Evolutionary conservation across 2,797 vertebrate genomes (phyloP).

Genomic region (Xyrichtys novacula): DNA sequence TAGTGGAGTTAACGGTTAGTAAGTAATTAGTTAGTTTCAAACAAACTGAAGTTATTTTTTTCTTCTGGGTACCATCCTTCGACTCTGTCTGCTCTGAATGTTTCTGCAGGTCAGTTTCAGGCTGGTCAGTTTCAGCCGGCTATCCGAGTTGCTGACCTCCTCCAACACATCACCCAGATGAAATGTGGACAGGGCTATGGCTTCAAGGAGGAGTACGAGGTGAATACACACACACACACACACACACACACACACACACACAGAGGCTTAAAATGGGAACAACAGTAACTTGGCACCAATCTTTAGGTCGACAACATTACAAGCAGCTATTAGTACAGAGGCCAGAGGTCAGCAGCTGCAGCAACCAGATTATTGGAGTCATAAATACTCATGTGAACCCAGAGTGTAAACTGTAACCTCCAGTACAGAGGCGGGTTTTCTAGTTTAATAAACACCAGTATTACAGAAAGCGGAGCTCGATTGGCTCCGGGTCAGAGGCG

Average conservation of each 20-base stretch:
- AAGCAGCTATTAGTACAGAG: constrained; percentile 26
- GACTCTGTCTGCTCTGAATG: neutral
- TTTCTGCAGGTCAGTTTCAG: constrained; percentile 80
- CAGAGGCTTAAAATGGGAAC: constrained; percentile 2
- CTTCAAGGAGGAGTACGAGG: constrained; percentile 92
- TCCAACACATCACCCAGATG: constrained; percentile 99
- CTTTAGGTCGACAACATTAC: constrained; percentile 15
- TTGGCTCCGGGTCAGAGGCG: neutral
- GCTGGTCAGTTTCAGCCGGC: constrained; percentile 96
- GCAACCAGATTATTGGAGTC: constrained; percentile 5
- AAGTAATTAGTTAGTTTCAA: too few relatives aligned
- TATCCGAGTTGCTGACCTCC: constrained; percentile 95
- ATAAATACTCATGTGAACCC: constrained; percentile 29
- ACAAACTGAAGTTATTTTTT: neutral
- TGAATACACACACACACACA: constrained; percentile 35
- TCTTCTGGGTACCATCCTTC: neutral
- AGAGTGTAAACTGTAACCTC: constrained; percentile 11
- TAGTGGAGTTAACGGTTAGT: too few relatives aligned
- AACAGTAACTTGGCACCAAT: constrained; percentile 3
- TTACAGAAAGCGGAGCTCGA: neutral
- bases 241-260: constrained; percentile 1
- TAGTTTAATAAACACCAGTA: neutral
- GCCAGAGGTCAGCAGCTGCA: constrained; percentile 31
- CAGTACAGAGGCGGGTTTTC: neutral
- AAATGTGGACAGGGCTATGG: constrained; percentile 97